Percentiles rank a stretch among this genome's conserved stretches.
Conservation (phyloP, 2,888 invertebrate genomes). For the Trachelus iudaicus region DNA sequence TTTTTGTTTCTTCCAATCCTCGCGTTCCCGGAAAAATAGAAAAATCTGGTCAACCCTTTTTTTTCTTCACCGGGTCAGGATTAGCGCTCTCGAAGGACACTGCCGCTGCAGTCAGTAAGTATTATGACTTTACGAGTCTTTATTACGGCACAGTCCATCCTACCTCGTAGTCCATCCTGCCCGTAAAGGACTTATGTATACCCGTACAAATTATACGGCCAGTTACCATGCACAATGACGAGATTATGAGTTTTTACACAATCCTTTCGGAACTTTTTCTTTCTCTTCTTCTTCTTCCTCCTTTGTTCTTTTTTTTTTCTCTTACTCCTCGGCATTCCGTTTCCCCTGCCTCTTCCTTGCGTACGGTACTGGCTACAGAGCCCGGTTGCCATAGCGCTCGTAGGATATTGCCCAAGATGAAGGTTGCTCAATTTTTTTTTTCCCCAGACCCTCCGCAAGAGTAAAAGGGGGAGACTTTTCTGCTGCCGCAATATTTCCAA, state of each 20-base stretch:
- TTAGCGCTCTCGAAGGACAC: conserved; percentile 5
- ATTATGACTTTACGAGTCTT: conserved; percentile 52
- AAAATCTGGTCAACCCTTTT: conserved; percentile 25
- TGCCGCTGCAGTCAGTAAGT: conserved; percentile 24
- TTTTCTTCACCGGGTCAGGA: conserved; percentile 3
- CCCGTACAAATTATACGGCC: conserved; percentile 40
- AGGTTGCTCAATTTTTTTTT: conserved; percentile 10
- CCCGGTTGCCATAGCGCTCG: background rate
- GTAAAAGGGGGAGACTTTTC: background rate
- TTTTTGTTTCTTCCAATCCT: background rate
- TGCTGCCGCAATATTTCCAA: conserved; percentile 5
- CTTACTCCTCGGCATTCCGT: background rate
- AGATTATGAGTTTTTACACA: conserved; percentile 42
- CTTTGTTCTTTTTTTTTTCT: conserved; percentile 3
- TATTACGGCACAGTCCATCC: conserved; percentile 37
- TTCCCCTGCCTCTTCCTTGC: background rate
- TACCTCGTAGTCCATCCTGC: background rate
- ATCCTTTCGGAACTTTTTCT: conserved; percentile 14
- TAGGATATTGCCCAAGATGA: background rate
- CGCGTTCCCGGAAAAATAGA: background rate
- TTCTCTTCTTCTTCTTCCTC: background rate
- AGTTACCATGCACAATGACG: conserved; percentile 36
- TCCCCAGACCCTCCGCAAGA: background rate
- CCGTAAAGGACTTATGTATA: background rate
- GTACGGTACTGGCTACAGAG: background rate